Base-by-base conservation (phyloP, 2,113 vertebrate species). In the Muntiacus muntjak region DNA sequence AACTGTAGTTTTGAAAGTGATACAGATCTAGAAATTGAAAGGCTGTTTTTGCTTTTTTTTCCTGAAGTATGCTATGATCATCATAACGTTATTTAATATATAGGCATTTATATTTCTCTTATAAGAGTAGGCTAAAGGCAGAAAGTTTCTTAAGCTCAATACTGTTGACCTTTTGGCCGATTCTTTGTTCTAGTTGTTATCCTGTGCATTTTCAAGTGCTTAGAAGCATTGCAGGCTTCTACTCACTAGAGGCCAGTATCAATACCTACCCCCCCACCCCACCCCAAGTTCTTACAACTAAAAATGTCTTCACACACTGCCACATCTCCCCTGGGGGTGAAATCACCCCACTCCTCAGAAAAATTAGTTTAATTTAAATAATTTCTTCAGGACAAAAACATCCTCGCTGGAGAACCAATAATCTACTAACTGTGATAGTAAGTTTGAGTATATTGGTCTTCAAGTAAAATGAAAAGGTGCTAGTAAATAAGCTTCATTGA, bases 201-300 rank as follows among this genome's bases (percentile, higher is more conserved):
- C 9, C 1, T 74, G 1, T 47, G 25, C 0, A 11, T 3, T 52
- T 5, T 50, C 40, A 43, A 0, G 9, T n/a, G 10, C 23, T 71
- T 21, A 16, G 7, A 8, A 54, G 26, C 11, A 54, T 28, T 0
- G 1, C 8, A 36, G n/a, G 3, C 23, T 7, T 76, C 26, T 43
- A 50, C 3, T 25, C 3, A 54, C 15, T 6, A 33, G 45, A 28
- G 23, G 26, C 74, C 14, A 85, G 0, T 8, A 45, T 2, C n/a
- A 28, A 23, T 12, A 9, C 1, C 50, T 33, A 36, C 64, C 1
- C n/a, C 33, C 33, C 17, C 17, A n/a, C 17, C 26, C 17, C 3
- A 25, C 8, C 1, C 40, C 13, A 45, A 17, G 5, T 25, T 81
- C 1, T 25, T 28, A 57, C 2, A 36, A 36, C 2, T 7, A 11